Base-by-base conservation (phyloP, 2,113 vertebrate species). In the Tautogolabrus adspersus region DNA sequence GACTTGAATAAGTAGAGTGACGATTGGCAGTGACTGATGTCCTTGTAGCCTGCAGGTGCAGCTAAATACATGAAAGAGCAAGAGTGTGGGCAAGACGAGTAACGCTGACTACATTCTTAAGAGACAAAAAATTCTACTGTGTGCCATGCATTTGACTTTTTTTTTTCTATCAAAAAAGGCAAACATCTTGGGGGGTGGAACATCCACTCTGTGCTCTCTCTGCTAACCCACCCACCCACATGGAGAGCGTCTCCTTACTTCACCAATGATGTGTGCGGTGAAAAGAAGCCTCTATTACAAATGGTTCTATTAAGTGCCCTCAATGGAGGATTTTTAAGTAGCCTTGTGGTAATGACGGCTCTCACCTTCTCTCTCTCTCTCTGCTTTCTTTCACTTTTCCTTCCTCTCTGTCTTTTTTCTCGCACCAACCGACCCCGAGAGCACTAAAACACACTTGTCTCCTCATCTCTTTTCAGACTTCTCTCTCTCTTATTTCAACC, bases 231-330 rank as follows among this genome's bases (percentile, higher is more conserved):
- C 84, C 65, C 84, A 75, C 87, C 83, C 85, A 83, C 87, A 79
- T 77, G 71, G 67, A 49, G 69, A 85, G 77, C 75, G 18, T 81
- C 77, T 75, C 61, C 81, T 66, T 91, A 75, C 82, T 85, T 79
- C 87, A 70, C 79, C 77, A 59, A 71, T 40, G 26, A 58, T 57
- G 58, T 72, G 56, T 46, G 78, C 62, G 22, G 68, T 84, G 78
- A 88, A 87, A 92, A 86, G 75, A 87, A 76, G 88, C 81, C 81
- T 91, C 90, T 75, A 83, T 91, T 93, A 91, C 88, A 92, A 92
- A 92, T 89, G 83, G 74, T 82, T 92, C 90, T 75, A 91, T 94
- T 91, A 90, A 93, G 91, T 89, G 88, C 86, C 89, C 89, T 93
- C 91, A 79, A 70, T 77, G 75, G 82, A 86, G 68, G 86, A 80